Evolutionary conservation across 1,140 invertebrate species (phyloP), one percentile per base, ranked within the genome.

Genomic region (Monochamus saltuarius): DNA sequence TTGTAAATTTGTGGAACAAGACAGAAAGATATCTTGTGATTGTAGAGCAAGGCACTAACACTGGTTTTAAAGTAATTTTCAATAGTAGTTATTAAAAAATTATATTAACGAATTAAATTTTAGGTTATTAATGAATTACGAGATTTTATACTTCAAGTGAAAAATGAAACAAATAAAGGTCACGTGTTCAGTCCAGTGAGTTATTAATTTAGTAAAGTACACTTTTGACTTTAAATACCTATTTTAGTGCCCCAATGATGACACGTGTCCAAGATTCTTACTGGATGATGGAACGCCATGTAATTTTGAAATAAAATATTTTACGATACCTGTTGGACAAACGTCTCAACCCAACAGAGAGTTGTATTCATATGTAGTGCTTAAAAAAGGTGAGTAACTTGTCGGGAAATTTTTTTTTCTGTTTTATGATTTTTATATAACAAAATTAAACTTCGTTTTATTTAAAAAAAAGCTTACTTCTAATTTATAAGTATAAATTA

Each of bases 1-100:
- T 95, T 59, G 77, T 87, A 14, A 90, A 88, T 71, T 78, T 96
- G 11, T 97, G 94, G 94, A 85, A 84, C 39, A 95, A 93, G 80
- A 94, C 92, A 9, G 80, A 85, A 59, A 83, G 87, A 11, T 93
- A 90, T 74, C 78, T 97, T 64, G 82, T 97, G 36, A 79, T 97
- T 38, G 83, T 94, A 10, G 94, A 97, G 78, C 82, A 88, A 67
- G 95, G 95, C 6, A 89, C 87, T 0, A 87, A 85, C 67, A 84
- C 86, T 40, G 94, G 93, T 7, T 95, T 89, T 69, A 80, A 83
- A 73, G 81, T 89, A 72, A 73, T 22, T 17, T 47, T 16, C 58
- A 34, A 16, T 46, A 34, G 22, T n/a, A 13, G 37, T 7, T 1
- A 39, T 40, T 40, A 38, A 39, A 13, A 39, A 39, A 19, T 1